phyloP scores from a whole-genome alignment of 1,140 invertebrate species.

The Sycobia sp. region DNA sequence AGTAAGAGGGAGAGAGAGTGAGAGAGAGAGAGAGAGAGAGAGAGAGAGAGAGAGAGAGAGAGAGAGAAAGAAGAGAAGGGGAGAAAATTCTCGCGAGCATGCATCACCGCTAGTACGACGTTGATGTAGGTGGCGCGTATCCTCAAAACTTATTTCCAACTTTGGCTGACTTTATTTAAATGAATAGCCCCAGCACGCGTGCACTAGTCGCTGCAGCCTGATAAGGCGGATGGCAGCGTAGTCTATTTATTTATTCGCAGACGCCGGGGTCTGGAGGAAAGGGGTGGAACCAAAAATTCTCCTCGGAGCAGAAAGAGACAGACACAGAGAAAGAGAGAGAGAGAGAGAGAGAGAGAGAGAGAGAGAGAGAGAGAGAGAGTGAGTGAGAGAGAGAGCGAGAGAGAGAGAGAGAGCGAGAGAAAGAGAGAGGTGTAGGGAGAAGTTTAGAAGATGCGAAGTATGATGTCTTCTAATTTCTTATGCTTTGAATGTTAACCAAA shows the following conservation, averaged over 20 bases:
- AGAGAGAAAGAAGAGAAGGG: not conserved
- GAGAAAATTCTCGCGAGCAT: not conserved
- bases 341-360: too few relatives aligned
- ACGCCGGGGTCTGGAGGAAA: too few relatives aligned
- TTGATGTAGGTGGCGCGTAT: conserved; percentile 31
- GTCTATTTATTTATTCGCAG: too few relatives aligned
- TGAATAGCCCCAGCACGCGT: conserved; percentile 25
- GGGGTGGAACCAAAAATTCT: too few relatives aligned
- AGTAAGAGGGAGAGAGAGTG: too few relatives aligned
- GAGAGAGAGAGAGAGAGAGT: not conserved
- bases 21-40: too few relatives aligned
- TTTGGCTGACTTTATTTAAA: conserved; percentile 37
- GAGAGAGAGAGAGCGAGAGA: too few relatives aligned
- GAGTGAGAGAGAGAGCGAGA: too few relatives aligned
- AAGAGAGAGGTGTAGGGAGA: not conserved
- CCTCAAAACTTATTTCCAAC: conserved; percentile 39
- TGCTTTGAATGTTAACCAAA: too few relatives aligned
- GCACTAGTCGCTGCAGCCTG: conserved; percentile 1
- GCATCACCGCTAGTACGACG: conserved; percentile 22
- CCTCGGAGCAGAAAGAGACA: too few relatives aligned
- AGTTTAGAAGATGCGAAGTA: too few relatives aligned
- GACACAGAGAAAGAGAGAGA: not conserved
- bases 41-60: not conserved
- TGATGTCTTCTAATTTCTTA: too few relatives aligned
- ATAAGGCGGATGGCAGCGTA: conserved; percentile 11